Conservation (phyloP, 2,888 invertebrate species). For the Drosophila nr. perissopoda region DNA sequence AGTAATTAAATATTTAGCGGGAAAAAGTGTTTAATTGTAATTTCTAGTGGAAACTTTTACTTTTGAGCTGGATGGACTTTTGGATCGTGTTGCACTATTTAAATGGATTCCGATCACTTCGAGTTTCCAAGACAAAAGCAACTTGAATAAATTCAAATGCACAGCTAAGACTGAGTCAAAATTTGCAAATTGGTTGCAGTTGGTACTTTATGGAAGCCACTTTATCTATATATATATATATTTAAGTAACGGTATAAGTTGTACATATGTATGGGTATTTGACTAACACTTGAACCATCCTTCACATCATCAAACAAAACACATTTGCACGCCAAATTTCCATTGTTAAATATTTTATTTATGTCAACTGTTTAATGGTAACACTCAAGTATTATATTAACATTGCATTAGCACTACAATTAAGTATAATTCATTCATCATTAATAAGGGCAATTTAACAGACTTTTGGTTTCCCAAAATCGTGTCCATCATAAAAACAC, state of each 20-base stretch:
- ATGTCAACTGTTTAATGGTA: slow-evolving; percentile 24
- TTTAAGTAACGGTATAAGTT: slow-evolving; percentile 18
- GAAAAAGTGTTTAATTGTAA: slow-evolving; percentile 32
- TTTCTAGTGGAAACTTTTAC: slow-evolving; percentile 21
- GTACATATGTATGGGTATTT: slow-evolving; percentile 28
- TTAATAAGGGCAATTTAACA: background rate
- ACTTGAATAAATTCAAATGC: slow-evolving; percentile 26
- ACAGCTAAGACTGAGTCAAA: slow-evolving; percentile 68
- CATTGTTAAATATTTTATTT: slow-evolving; percentile 44
- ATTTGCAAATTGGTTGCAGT: slow-evolving; percentile 19
- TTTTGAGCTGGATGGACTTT: slow-evolving; percentile 43
- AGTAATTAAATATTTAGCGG: slow-evolving; percentile 6
- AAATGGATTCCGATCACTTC: slow-evolving; percentile 2
- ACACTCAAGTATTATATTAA: slow-evolving; percentile 43
- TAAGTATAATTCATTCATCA: slow-evolving; percentile 2
- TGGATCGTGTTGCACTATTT: slow-evolving; percentile 38
- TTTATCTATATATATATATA: slow-evolving; percentile 1
- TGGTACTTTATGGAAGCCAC: slow-evolving; percentile 1
- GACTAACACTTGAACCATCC: background rate
- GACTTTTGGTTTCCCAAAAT: background rate
- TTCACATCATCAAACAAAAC: slow-evolving; percentile 16
- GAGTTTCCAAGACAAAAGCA: slow-evolving; percentile 15
- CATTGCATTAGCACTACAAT: slow-evolving; percentile 4
- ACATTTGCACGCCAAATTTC: slow-evolving; percentile 61
- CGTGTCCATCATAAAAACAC: background rate